phyloP scores from a whole-genome alignment of 1,140 invertebrate genomes.

The Orchesella cincta region DNA sequence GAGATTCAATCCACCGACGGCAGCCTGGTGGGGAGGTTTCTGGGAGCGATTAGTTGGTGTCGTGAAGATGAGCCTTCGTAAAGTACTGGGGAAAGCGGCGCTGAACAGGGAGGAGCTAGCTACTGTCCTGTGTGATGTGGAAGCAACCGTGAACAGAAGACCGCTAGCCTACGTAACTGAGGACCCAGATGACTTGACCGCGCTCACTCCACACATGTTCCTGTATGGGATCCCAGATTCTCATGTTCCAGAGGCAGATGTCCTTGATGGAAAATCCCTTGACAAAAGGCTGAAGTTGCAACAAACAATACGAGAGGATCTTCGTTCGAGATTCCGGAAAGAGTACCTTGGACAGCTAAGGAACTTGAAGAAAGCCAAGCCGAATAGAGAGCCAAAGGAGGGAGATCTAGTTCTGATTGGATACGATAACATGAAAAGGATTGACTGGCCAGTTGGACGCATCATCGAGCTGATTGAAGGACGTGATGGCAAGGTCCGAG shows the following conservation, averaged over 20 bases:
- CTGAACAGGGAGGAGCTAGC: neutral
- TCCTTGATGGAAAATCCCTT: neutral
- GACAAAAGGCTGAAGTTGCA: too few species aligned
- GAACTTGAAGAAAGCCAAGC: neutral
- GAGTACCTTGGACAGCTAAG: neutral
- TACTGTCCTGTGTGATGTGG: conserved; percentile 49
- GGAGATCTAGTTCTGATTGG: neutral
- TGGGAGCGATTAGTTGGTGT: neutral
- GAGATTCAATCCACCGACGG: neutral
- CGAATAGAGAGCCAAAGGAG: neutral
- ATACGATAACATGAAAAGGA: neutral
- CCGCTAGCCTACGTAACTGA: conserved; percentile 46
- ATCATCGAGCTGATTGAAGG: neutral
- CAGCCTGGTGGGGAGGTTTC: neutral
- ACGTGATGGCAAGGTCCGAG: neutral
- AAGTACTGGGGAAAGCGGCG: neutral
- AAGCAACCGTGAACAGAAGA: conserved; percentile 49
- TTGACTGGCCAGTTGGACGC: neutral
- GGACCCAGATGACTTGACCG: conserved; percentile 41
- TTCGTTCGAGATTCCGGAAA: neutral
- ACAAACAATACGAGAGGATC: neutral
- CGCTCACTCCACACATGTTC: conserved; percentile 50
- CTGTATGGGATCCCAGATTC: neutral
- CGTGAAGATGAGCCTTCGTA: neutral
- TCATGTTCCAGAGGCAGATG: neutral